Evolutionary conservation across 2,888 invertebrate species (phyloP), one percentile per base, ranked within the genome.

Genomic region (Parnassius smintheus): DNA sequence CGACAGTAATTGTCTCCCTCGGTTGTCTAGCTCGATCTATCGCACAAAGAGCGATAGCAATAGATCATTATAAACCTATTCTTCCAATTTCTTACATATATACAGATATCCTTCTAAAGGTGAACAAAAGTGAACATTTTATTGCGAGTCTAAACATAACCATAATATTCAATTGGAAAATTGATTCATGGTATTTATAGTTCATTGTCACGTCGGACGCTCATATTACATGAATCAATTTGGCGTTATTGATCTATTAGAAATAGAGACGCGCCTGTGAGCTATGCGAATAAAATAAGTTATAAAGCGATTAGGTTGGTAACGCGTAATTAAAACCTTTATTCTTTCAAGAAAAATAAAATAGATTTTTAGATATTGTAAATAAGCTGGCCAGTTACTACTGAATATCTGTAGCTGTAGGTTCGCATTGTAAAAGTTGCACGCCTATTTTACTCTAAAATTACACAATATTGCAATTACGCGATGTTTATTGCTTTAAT

Each of bases 161-260:
- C 42, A 62, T 22, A 52, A 56, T 44, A 49, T 13, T 62, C 67
- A 68, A 65, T 68, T 67, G 65, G 53, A 41, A 61, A 64, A 64
- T 66, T 62, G 62, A 64, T 64, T 64, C 56, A 61, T 61, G 55
- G 55, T 45, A 61, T 56, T 56, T 64, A 64, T 60, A 51, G 54
- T 68, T 68, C 65, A 69, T 62, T 59, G 67, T 62, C 62, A 60
- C 66, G 61, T 66, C 62, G 68, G 54, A 67, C 65, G 64, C 66
- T 62, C 65, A 68, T 71, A 72, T 69, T 68, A 71, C 68, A 75
- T 72, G 69, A 72, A 74, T 73, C 75, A 75, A 78, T 80, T 76
- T 68, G 76, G 72, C 71, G 51, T 69, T 68, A 74, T 75, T 77
- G 66, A 68, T 70, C 75, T 75, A 78, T 72, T 72, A 68, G 68